A percentile compares a stretch with the other conserved stretches of the same genome.
These are phyloP conservation scores for Zelleria hepariella DNA, from an alignment of 2,888 invertebrate genomes.

Conservation along the genomic window DNA sequence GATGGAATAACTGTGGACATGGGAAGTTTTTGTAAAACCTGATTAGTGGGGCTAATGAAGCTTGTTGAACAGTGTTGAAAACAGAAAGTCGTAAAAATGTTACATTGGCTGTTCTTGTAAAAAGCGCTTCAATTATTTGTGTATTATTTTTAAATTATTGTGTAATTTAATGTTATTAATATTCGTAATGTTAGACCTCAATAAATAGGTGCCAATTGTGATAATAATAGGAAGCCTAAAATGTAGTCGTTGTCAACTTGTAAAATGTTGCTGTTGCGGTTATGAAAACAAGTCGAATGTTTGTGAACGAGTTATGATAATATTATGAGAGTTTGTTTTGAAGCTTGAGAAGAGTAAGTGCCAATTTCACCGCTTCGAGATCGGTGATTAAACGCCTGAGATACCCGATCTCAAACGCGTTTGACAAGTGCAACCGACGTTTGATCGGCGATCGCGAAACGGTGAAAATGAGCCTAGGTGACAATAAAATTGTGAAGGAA, in stretches of 20 bases:
- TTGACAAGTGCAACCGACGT: no score
- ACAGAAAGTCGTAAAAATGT: no score
- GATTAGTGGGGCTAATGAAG: conserved; percentile 10
- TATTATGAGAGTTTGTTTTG: not conserved
- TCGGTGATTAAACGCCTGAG: no score
- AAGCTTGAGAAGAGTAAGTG: conserved; percentile 18
- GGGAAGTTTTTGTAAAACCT: no score
- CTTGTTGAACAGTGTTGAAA: no score
- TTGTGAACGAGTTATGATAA: not conserved
- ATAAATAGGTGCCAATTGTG: conserved; percentile 65
- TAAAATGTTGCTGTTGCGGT: conserved; percentile 28
- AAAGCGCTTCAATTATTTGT: conserved; percentile 46
- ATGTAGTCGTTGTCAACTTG: conserved; percentile 18
- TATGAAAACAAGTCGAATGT: conserved; percentile 24
- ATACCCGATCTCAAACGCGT: not conserved
- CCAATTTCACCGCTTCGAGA: no score
- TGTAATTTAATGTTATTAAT: conserved; percentile 21
- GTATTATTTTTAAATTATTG: conserved; percentile 20
- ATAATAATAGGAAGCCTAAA: conserved; percentile 64
- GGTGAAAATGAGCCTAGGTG: not conserved
- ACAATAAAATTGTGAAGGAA: conserved; percentile 25
- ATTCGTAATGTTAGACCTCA: conserved; percentile 51
- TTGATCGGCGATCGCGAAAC: not conserved
- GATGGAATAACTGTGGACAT: no score
- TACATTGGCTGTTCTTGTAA: no score